Conservation (phyloP, 2,797 vertebrate genomes). For the Gouania willdenowi region DNA sequence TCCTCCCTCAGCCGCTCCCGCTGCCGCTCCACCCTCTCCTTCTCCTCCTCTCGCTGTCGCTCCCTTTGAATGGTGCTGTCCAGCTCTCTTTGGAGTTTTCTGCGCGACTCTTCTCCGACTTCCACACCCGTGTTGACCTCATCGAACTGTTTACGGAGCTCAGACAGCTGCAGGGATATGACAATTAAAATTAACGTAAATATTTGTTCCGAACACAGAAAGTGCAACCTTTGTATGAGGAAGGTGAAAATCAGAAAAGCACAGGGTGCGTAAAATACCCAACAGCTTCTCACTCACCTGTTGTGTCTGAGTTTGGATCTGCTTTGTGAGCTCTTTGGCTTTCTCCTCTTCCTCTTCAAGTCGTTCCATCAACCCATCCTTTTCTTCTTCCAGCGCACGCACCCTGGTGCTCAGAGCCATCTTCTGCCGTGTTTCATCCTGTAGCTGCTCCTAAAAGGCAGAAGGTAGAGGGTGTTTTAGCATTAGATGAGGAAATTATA, state of each 20-base stretch:
- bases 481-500: too few species aligned
- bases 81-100: constrained; percentile 83
- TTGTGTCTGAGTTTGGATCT: constrained; percentile 82
- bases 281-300: constrained; percentile 72
- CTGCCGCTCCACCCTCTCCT: constrained; percentile 83
- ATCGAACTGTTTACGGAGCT: constrained; percentile 83
- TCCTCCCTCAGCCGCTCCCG: constrained; percentile 85
- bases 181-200: not conserved
- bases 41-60: constrained; percentile 79
- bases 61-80: constrained; percentile 79
- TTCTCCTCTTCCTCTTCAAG: constrained; percentile 85
- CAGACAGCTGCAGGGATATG: constrained; percentile 71
- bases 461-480: too few species aligned
- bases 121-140: constrained; percentile 82
- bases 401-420: constrained; percentile 80
- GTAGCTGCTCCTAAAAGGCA: constrained; percentile 78
- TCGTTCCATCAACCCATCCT: constrained; percentile 78
- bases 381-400: constrained; percentile 84
- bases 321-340: constrained; percentile 76
- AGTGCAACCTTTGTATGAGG: too few species aligned
- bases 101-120: constrained; percentile 78
- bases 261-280: not conserved
- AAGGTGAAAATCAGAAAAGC: too few species aligned
- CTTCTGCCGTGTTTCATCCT: constrained; percentile 88
- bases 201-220: not conserved